These are phyloP conservation scores for Calyptomena viridis DNA, from an alignment of 2,113 vertebrate species.

Conservation along the genomic window DNA sequence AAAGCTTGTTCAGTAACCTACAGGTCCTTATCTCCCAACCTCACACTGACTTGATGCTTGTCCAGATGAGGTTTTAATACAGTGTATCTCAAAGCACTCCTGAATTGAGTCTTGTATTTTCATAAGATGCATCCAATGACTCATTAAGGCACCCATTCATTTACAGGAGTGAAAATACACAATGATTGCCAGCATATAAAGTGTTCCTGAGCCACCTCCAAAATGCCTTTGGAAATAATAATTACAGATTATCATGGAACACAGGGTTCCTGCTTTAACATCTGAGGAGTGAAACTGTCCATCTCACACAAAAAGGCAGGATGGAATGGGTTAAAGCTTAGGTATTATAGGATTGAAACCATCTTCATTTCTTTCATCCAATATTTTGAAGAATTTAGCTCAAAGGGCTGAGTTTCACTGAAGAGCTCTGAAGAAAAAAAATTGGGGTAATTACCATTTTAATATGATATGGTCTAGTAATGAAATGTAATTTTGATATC, in stretches of 20 bases:
- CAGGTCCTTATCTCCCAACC: neutral
- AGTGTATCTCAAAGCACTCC: neutral
- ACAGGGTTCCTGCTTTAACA: constrained; percentile 26
- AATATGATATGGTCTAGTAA: neutral
- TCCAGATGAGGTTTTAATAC: constrained; percentile 7
- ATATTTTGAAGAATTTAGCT: neutral
- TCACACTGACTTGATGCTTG: neutral
- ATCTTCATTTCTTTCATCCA: neutral
- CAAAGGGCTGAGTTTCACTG: neutral
- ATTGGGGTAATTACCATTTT: neutral
- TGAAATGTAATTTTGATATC: neutral
- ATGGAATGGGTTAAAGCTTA: neutral
- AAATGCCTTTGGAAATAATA: constrained; percentile 44
- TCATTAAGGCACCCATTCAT: constrained; percentile 49
- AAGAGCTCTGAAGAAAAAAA: neutral
- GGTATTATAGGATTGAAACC: neutral
- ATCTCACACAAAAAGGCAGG: neutral
- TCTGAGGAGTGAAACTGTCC: neutral
- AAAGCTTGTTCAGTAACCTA: neutral
- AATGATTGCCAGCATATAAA: constrained; percentile 1
- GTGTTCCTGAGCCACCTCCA: constrained; percentile 36
- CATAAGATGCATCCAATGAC: constrained; percentile 5
- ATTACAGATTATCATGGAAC: neutral
- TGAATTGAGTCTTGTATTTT: constrained; percentile 19
- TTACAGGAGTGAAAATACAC: constrained; percentile 37